Percentiles rank a stretch among this genome's conserved stretches.
Evolutionary conservation across 2,113 vertebrate species (phyloP).

Genomic region (Peromyscus maniculatus): DNA sequence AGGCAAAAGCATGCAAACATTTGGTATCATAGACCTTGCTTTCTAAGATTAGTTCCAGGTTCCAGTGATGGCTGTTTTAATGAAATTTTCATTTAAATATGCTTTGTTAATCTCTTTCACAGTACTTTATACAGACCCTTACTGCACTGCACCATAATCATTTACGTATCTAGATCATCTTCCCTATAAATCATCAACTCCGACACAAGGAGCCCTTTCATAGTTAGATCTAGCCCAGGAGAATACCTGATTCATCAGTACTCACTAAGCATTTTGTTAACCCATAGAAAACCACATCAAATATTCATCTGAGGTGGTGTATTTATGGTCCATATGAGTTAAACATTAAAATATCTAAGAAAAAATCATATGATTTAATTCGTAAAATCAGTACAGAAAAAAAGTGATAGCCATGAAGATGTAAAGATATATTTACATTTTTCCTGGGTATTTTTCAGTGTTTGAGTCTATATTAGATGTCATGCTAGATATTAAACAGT

Average conservation of each 20-base stretch:
- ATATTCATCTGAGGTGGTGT: constrained; percentile 17
- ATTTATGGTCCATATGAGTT: constrained; percentile 11
- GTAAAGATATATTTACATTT: constrained; percentile 59
- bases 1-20: background rate
- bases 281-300: constrained; percentile 44
- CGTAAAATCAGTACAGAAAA: constrained; percentile 29
- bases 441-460: background rate
- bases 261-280: constrained; percentile 54
- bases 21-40: background rate
- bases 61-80: constrained; percentile 6
- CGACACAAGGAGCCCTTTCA: background rate
- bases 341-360: constrained; percentile 59
- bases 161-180: constrained; percentile 2
- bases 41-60: background rate
- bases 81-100: constrained; percentile 32
- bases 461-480: constrained; percentile 6
- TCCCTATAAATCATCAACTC: constrained; percentile 23
- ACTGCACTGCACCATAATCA: background rate
- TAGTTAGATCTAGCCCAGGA: constrained; percentile 25
- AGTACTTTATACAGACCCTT: background rate
- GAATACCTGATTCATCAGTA: constrained; percentile 27
- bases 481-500: constrained; percentile 24
- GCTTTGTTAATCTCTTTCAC: constrained; percentile 29
- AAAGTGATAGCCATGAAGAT: constrained; percentile 37
- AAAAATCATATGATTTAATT: constrained; percentile 50